Base-by-base conservation (phyloP, 2,888 invertebrate species). In the Agriopis aurantiaria region DNA sequence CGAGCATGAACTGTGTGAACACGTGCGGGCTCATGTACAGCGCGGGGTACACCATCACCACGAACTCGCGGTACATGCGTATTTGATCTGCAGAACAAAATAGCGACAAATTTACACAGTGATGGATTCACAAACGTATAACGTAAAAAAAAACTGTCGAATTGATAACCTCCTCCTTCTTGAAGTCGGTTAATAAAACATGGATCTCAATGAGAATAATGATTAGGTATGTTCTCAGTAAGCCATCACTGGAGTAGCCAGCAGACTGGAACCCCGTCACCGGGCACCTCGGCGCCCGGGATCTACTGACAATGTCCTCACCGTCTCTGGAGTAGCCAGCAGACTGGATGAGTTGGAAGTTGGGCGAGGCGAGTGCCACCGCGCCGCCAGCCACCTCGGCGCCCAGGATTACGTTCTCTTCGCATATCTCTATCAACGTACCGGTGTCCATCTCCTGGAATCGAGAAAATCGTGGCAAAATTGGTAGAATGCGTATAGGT, bases 1-100 rank as follows among this genome's bases (percentile, higher is more conserved):
- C 92, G 12, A 89, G 78, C 88, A 96, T 93, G 74, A 96, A 95
- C 74, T 91, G 92, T 0, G 91, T 83, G 82, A 96, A 96, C 2
- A 91, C 84, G 49, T 88, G 82, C 8, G 88, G 84, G 71, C 95
- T 95, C 96, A 96, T 95, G 76, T 94, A 95, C 53, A 93, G 82
- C 49, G 95, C 94, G 0, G 96, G 96, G 78, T 90, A 95, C 51
- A 94, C 93, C 82, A 92, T 84, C 61, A 93, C 79, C 61, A 96
- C 81, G 80, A 95, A 96, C 80, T 96, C 95, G 52, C 91, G 89
- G 81, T 95, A 95, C 72, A 96, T 77, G 45, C 93, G 85, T 65
- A 95, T 91, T 85, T 96, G 96, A 75, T 95, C 96, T 96, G 84
- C 12, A 11, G 9, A 58, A 41, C 43, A 43, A 7, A 33, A 33